Evolutionary conservation across 2,797 vertebrate species (phyloP), one percentile per base, ranked within the genome.

Genomic region (Clarias laeviceps): DNA sequence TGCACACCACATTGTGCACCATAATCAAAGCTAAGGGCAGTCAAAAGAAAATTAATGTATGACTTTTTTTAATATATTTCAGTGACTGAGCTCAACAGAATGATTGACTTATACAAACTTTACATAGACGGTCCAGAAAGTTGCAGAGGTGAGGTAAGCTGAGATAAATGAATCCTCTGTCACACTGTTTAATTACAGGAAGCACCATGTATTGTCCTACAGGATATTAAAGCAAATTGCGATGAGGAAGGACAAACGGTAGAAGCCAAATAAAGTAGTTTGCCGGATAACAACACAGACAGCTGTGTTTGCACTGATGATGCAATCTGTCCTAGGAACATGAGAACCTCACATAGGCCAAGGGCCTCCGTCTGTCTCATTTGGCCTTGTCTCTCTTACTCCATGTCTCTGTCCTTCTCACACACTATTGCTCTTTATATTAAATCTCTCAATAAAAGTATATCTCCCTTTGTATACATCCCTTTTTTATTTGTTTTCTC

Each of bases 101-200:
- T 1, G 9, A 45, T 11, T 45, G 45, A 45, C 45, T 11, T 11
- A 12, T 7, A 74, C 2, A 54, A 8, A 50, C n/a, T 50, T 74
- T 54, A 15, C 3, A 50, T 73, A 50, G 5, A 14, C 11, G 20
- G 34, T 72, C 20, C 29, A 50, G 54, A 24, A 5, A 20, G 15
- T 20, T 62, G 20, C 40, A 32, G 18, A n/a, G 18, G 2, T 74
- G 27, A 45, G n/a, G 22, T 37, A 34, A 76, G 59, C 11, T 15
- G 66, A 32, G 6, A 56, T 54, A 62, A 82, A 82, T 78, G 27
- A 70, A 62, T 69, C 4, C 4, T 9, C 12, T 50, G 20, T 77
- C 61, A 82, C 78, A 59, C 32, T 59, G 32, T 83, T 80, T 73
- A 85, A 82, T 74, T 85, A 86, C 5, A 82, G 61, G 32, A 27